Base-by-base conservation (phyloP, 2,888 invertebrate species). In the Dascillus cervinus region DNA sequence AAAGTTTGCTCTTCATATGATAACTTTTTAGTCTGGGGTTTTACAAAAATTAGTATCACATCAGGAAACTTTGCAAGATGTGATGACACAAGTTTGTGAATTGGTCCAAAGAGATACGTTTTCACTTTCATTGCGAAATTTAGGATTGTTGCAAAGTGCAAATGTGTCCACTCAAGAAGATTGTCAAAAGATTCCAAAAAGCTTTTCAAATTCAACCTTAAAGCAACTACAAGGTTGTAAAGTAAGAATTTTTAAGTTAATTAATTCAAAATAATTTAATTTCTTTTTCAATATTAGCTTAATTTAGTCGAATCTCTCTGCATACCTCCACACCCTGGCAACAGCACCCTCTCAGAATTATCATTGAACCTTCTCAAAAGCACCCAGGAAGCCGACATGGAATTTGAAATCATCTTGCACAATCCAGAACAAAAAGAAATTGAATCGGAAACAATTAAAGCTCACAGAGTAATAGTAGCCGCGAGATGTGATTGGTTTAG, bases 401-500 rank as follows among this genome's bases (percentile, higher is more conserved):
- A 74, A 48, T 80, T 80, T 58, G 78, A 79, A 60, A 66, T 73
- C 10, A 47, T 69, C 12, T 49, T 49, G 13, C 39, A 35, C 11
- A 36, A 35, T 11, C 27, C 43, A 8, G 41, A 36, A 9, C 41
- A 45, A 24, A n/a, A n/a, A n/a, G n/a, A n/a, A n/a, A n/a, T n/a
- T n/a, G 58, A 56, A 34, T 51, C 52, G 29, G 64, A 64, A 40
- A 65, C 61, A 23, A 65, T 73, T 41, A 64, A 66, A 38, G 72
- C 79, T 1, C 81, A 81, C 56, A 65, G 79, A 33, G 77, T 79
- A 6, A 72, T 80, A 35, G 73, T 80, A 8, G 77, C 80, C 3
- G 68, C 79, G 1, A 63, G 77, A 29, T 80, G 79, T 60, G 77
- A 79, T 54, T 80, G 79, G 79, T 79, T 80, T 53, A 65, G 77